Base-by-base conservation (phyloP, 2,888 invertebrate genomes). In the Andrena marginata region DNA sequence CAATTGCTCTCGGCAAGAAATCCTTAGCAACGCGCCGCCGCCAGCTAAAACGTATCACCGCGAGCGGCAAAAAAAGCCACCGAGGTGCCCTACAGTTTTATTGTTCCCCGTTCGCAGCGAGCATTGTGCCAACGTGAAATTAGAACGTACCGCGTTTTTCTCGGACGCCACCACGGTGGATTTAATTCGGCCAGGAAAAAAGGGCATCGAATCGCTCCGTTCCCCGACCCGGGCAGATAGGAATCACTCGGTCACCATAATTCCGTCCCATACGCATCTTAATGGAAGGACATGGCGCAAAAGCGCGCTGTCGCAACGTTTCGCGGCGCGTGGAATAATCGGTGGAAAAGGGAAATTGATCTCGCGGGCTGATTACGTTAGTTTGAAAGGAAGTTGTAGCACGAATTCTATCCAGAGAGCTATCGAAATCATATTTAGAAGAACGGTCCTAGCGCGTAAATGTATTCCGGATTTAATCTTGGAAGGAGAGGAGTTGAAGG, bases 141-240 rank as follows among this genome's bases (percentile, higher is more conserved):
- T 73, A 49, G 68, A 80, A 54, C 65, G 60, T 13, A 4, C 48
- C 35, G 4, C 49, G 42, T 42, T 59, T 72, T 51, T 72, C 62
- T 33, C 13, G 23, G 20, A n/a, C 33, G 0, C 10, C 8, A 10
- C 23, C 51, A 59, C 16, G 78, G 3, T 23, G 31, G 29, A 70
- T 54, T 60, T 16, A 64, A 29, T 79, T 81, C 26, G 35, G 13
- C 6, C 3, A 26, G 31, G 51, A 74, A 70, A 26, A 26, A 42
- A 31, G 4, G 33, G 35, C 35, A 29, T 59, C 23, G 51, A n/a
- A 71, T 20, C 26, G 2, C 60, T 65, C n/a, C 6, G 13, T 31
- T 31, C 7, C 56, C 10, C 23, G 4, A 56, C 2, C 8, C 0
- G 23, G 20, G 0, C 26, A 20, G 20, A 0, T 35, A 23, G n/a